Evolutionary conservation across 2,113 vertebrate genomes (phyloP), one percentile per base, ranked within the genome.

Genomic region (Datnioides undecimradiatus): DNA sequence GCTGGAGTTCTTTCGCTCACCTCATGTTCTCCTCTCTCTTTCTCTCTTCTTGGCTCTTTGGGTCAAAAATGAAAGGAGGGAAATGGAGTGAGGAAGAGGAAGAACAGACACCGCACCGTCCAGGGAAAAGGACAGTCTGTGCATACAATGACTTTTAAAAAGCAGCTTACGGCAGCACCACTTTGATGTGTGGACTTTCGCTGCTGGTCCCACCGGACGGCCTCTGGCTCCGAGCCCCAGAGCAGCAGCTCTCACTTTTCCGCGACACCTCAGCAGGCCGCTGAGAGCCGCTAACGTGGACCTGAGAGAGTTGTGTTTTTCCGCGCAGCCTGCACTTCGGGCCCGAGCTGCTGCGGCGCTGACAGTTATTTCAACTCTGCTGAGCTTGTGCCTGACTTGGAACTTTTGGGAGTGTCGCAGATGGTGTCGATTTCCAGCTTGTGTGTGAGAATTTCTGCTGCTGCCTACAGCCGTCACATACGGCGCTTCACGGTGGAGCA

Each of bases 131-230:
- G 63, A 29, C 58, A 31, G 64, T 33, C 51, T 51, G 2, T 51
- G 10, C 64, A 79, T 31, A 67, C 10, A 60, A 51, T 48, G 57
- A 68, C 33, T 71, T 38, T 21, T 40, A 55, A 58, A 57, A 78
- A 82, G 33, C 55, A 59, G 67, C 59, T 67, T 70, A 76, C 13
- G 2, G 73, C 65, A 66, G 68, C 69, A 14, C 34, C 19, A 2
- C 73, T 81, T 65, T 82, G 77, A 79, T 68, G 66, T 81, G 25
- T 14, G 48, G 72, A 70, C 33, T 66, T 66, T 64, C 45, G 38
- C 48, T 57, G 76, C 16, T 0, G 25, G 65, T 63, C 76, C 76
- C 80, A 14, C 19, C 1, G 55, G 76, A 75, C 21, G 1, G 40
- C 76, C 76, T 13, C 33, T 33, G 75, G 76, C 82, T 13, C 52